Evolutionary conservation across 2,888 invertebrate genomes (phyloP).

Genomic region (Agrochola lychnidis): DNA sequence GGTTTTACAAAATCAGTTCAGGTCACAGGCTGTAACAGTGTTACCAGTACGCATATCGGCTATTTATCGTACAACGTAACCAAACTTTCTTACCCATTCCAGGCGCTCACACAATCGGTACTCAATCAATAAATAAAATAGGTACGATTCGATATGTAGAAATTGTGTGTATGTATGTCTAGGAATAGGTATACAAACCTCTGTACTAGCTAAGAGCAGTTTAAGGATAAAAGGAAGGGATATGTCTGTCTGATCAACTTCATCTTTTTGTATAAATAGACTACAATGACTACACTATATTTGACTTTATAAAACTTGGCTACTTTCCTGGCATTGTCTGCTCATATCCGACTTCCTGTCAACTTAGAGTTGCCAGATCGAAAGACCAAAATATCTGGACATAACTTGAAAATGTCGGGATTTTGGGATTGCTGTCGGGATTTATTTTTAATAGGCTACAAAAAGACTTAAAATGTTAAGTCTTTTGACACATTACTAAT

Average conservation of each 20-base stretch:
- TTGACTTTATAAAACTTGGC: background rate
- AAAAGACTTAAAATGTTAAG: too few relatives aligned
- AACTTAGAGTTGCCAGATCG: too few relatives aligned
- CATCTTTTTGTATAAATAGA: background rate
- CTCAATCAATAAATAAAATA: constrained; percentile 24
- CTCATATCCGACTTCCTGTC: background rate
- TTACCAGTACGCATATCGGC: background rate
- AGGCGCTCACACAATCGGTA: constrained; percentile 55
- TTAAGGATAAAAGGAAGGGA: background rate
- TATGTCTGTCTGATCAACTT: background rate
- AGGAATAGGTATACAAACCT: background rate
- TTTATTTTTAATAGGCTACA: too few relatives aligned
- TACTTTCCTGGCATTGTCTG: background rate
- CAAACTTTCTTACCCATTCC: constrained; percentile 67
- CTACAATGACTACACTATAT: background rate
- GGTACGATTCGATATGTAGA: background rate
- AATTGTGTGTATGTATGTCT: constrained; percentile 17
- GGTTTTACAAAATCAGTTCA: too few relatives aligned
- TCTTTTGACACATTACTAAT: too few relatives aligned
- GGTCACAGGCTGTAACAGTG: too few relatives aligned
- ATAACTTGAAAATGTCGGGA: too few relatives aligned
- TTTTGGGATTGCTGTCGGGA: too few relatives aligned
- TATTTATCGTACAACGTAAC: constrained; percentile 57
- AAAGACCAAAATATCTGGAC: too few relatives aligned
- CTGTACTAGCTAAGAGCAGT: too few relatives aligned